phyloP scores from a whole-genome alignment of 2,888 invertebrate species.

The Trilocha varians region DNA sequence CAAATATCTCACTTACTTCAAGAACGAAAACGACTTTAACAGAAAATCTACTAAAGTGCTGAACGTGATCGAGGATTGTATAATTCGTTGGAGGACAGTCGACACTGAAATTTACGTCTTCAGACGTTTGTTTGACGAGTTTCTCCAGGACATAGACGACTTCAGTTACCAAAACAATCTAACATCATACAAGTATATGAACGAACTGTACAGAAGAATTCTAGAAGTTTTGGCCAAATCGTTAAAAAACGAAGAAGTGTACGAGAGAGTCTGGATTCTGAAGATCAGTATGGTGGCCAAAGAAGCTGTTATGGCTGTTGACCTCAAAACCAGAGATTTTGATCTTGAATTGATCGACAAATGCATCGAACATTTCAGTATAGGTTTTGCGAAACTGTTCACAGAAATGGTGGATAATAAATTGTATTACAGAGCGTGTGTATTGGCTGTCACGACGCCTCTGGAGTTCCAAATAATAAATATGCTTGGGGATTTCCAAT shows the following conservation, averaged over 20 bases:
- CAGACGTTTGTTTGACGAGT: constrained; percentile 13
- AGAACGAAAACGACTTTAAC: constrained; percentile 12
- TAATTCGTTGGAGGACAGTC: constrained; percentile 18
- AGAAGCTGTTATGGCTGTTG: constrained; percentile 11
- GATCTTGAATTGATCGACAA: neutral
- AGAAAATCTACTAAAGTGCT: constrained; percentile 14
- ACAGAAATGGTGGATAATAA: neutral
- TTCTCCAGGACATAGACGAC: constrained; percentile 15
- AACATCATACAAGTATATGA: constrained; percentile 7
- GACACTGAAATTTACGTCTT: constrained; percentile 10
- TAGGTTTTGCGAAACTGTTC: neutral
- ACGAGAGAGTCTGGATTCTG: constrained; percentile 26
- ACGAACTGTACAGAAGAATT: constrained; percentile 20
- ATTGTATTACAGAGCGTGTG: neutral
- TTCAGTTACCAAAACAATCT: constrained; percentile 5
- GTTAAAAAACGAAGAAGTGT: constrained; percentile 19
- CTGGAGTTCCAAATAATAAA: neutral
- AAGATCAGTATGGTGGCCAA: constrained; percentile 17
- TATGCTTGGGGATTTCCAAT: neutral
- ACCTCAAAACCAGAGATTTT: constrained; percentile 1
- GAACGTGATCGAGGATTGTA: constrained; percentile 16
- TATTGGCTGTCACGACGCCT: neutral
- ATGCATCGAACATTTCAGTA: neutral
- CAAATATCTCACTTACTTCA: constrained; percentile 16
- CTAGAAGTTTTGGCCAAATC: constrained; percentile 13